Evolutionary conservation across 2,797 vertebrate genomes (phyloP), one percentile per base, ranked within the genome.

Genomic region (Sebastes cheni): DNA sequence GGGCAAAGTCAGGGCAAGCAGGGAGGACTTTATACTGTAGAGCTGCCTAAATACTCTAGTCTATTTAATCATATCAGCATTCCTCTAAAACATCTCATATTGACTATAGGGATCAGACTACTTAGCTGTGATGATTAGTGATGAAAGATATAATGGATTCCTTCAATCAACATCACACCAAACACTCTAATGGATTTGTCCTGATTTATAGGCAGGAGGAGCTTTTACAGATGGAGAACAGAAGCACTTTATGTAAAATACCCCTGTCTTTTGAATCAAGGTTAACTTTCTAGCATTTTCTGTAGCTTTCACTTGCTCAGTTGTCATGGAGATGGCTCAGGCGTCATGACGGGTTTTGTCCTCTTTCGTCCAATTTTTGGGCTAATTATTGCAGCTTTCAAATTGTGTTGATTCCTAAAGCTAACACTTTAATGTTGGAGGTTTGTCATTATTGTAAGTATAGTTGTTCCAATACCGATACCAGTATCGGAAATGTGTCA

Each of bases 81-180:
- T 78, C 50, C 75, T 42, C 59, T 81, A 62, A 76, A 87, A 82
- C 29, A 36, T 70, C 52, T 69, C 50, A 76, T 55, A 81, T 76
- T 70, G 75, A 79, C 61, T 67, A 14, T 60, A 60, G 22, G 69
- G 66, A 74, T 80, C 58, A 83, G 69, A 46, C 14, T 79, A 52
- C 79, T 75, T 62, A 65, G 50, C 58, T 74, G 39, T 72, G 72
- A 84, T 82, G 46, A 84, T 77, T 8, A 79, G 58, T 76, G 72
- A 74, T 81, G 73, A 77, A 81, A 54, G 46, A 80, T 72, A 13
- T 76, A 75, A 85, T 78, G 52, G 62, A 76, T 61, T 77, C 36
- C 55, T 77, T 86, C 73, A 83, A 32, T 83, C 80, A 80, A 30
- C 32, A 64, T 55, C 46, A 59, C 56, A 58, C 68, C 42, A 67